These are phyloP conservation scores for Crotophaga sulcirostris DNA, from an alignment of 2,113 vertebrate species.

Conservation along the genomic window DNA sequence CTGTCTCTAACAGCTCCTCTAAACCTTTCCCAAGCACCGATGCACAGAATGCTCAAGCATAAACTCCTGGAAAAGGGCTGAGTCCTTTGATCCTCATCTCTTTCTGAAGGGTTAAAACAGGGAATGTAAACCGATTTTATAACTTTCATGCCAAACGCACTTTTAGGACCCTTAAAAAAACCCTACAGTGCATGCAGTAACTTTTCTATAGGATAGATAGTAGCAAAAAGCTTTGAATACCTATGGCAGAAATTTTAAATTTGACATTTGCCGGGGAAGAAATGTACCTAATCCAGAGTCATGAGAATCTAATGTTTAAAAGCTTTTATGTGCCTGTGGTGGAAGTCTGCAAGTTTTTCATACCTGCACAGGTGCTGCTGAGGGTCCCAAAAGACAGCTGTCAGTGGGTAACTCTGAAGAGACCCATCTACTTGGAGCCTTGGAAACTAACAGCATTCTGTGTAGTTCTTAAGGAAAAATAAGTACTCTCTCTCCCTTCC, in stretches of 20 bases:
- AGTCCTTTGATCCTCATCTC: not conserved
- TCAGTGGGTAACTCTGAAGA: not conserved
- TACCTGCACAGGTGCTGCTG: not conserved
- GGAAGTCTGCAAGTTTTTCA: not conserved
- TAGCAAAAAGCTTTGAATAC: not conserved
- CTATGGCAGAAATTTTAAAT: not conserved
- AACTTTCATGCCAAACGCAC: not conserved
- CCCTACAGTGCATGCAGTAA: fast-evolving
- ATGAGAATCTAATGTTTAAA: not conserved
- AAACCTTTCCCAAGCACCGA: not conserved
- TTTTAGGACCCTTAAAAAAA: not conserved
- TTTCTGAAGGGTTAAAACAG: not conserved
- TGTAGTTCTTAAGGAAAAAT: not conserved
- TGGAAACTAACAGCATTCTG: not conserved
- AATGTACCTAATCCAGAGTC: not conserved
- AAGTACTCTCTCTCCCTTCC: not conserved
- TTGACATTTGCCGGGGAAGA: not conserved
- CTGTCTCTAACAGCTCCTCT: not conserved
- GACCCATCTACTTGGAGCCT: not conserved
- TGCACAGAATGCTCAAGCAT: not conserved
- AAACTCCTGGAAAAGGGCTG: not conserved
- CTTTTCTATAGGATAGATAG: not conserved
- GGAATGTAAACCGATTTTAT: not conserved
- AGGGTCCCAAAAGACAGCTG: not conserved
- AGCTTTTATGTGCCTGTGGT: not conserved